Conservation (phyloP, 2,888 invertebrate genomes). For the Hipparchia semele region DNA sequence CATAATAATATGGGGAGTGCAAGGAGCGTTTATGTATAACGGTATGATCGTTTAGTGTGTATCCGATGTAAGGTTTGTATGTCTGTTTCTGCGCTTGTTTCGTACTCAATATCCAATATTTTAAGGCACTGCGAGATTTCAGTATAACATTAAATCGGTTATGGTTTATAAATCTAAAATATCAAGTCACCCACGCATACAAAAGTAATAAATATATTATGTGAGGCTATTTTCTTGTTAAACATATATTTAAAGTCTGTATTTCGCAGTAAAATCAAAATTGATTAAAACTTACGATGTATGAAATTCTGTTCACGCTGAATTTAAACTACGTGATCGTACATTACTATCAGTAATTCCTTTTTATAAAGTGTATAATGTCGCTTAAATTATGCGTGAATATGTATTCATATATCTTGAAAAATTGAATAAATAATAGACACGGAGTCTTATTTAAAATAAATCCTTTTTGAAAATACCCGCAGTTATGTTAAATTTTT, state of each 20-base stretch:
- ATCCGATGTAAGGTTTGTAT: conserved; percentile 48
- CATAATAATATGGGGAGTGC: conserved; percentile 33
- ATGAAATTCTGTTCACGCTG: neutral
- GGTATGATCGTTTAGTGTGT: conserved; percentile 44
- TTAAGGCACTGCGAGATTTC: conserved; percentile 50
- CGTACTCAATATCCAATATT: conserved; percentile 58
- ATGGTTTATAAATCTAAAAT: neutral
- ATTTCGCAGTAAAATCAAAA: neutral
- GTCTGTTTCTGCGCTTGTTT: conserved; percentile 57
- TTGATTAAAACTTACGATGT: neutral
- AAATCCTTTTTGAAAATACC: too few relatives aligned
- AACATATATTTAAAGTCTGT: neutral
- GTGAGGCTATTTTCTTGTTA: neutral
- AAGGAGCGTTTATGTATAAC: conserved; percentile 30
- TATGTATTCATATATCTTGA: neutral
- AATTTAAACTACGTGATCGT: neutral
- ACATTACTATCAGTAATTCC: neutral
- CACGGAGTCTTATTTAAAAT: too few relatives aligned
- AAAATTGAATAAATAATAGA: too few relatives aligned
- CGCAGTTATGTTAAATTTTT: neutral
- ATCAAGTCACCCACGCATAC: neutral
- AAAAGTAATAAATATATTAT: neutral
- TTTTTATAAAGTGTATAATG: neutral
- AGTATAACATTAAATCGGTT: conserved; percentile 38
- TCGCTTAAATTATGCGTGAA: neutral